Evolutionary conservation across 2,888 invertebrate species (phyloP), one percentile per base, ranked within the genome.

Genomic region (Ctenicera cuprea): DNA sequence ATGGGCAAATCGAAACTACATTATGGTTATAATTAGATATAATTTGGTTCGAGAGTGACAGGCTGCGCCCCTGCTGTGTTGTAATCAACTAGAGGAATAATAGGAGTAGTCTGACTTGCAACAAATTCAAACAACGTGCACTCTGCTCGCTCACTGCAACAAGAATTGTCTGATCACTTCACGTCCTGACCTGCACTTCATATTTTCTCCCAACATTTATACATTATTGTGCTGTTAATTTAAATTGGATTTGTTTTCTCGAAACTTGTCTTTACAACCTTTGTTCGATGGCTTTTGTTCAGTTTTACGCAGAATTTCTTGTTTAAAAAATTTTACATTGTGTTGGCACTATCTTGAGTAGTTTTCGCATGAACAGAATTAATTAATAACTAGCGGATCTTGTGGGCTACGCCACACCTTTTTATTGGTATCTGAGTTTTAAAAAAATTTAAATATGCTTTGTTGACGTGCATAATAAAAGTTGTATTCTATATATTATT

Each of bases 91-190:
- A 83, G 81, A 81, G 84, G 84, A 84, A 86, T 87, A 87, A 87
- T 87, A 84, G 86, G 82, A 82, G 82, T 81, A 80, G 82, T 83
- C 86, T 87, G 87, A 87, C 87, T 87, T 87, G 87, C 87, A 87
- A 85, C 85, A 86, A 86, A 83, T 83, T 80, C 80, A 80, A 83
- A 84, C 83, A 84, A 82, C 83, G 79, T 79, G 78, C 74, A 74
- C 75, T 74, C 78, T 74, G 74, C 74, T 72, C 72, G 68, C 52
- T 76, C 70, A 63, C 71, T 62, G 67, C 66, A 67, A 37, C 71
- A 59, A 20, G 71, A 54, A 45, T 52, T 41, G 63, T 63, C 20
- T 52, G 61, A 54, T 20, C 54, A 61, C 52, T 50, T 45, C 59
- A 26, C 30, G 5, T 20, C 52, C 54, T 33, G 22, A 41, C 38